Evolutionary conservation across 2,888 invertebrate genomes (phyloP).

Genomic region (Portevinia maculata): DNA sequence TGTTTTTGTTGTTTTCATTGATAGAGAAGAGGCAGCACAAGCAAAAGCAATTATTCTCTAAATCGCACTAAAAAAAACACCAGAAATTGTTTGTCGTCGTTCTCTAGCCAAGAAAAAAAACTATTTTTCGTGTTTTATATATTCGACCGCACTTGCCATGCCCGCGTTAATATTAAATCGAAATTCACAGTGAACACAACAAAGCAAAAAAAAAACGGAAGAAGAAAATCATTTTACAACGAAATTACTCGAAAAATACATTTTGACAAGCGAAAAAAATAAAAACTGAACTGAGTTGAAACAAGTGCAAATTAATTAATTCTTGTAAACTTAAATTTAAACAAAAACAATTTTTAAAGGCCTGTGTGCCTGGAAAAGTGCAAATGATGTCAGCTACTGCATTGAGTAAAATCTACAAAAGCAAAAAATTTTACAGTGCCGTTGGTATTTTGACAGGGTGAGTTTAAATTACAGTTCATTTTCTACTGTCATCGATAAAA

Average conservation of each 20-base stretch:
- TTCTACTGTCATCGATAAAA: slow-evolving; percentile 1
- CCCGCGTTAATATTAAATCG: slow-evolving; percentile 52
- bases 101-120: slow-evolving; percentile 44
- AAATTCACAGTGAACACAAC: slow-evolving; percentile 56
- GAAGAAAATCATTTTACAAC: slow-evolving; percentile 10
- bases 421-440: slow-evolving; percentile 78
- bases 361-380: slow-evolving; percentile 40
- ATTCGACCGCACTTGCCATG: slow-evolving; percentile 31
- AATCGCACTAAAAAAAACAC: slow-evolving; percentile 1
- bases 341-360: slow-evolving; percentile 13
- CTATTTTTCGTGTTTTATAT: slow-evolving; percentile 65
- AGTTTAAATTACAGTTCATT: slow-evolving; percentile 75
- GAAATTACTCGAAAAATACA: slow-evolving; percentile 30
- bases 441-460: slow-evolving; percentile 81
- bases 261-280: slow-evolving; percentile 30
- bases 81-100: slow-evolving; percentile 22
- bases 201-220: not conserved
- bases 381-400: slow-evolving; percentile 59
- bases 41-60: slow-evolving; percentile 1
- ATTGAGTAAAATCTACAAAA: slow-evolving; percentile 52
- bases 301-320: slow-evolving; percentile 27
- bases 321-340: slow-evolving; percentile 10
- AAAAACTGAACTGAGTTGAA: not conserved
- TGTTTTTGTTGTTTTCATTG: not conserved
- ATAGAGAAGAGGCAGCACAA: not conserved